Evolutionary conservation across 2,888 invertebrate genomes (phyloP), one percentile per base, ranked within the genome.

Genomic region (Dascillus cervinus): DNA sequence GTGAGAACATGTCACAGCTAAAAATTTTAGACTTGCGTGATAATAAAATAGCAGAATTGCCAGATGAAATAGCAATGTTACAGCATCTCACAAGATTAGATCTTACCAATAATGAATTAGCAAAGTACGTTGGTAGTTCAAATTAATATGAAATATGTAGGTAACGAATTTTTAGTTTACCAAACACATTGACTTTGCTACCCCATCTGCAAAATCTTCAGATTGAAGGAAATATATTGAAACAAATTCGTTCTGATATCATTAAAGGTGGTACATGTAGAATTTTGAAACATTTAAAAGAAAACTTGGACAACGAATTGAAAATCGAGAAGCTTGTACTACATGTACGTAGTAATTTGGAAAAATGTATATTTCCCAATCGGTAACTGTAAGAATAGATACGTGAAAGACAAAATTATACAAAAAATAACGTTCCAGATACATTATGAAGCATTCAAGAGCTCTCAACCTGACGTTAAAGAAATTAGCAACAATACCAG

Each of bases 191-290:
- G 29, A 72, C 80, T 11, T 62, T 74, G 1, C 69, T 94, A 49
- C 78, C 82, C 0, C 83, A 88, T 56, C 66, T 94, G 34, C 85
- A 87, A 52, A 82, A 82, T 45, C 71, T 94, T 28, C 79, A 79
- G 41, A 71, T 92, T 51, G 87, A 90, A 45, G 92, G 92, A 3
- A 94, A 94, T 66, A 82, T 83, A 50, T 67, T 92, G 45, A 77
- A 82, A 49, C 79, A 79, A 29, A 79, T 94, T 13, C 69, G 92
- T 17, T 74, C 82, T 36, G 92, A 92, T 60, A 77, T 94, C 32
- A 71, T 92, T 29, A 77, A 81, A 55, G 79, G 86, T 36, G 92
- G 92, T n/a, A 88, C 90, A 1, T 72, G 74, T 21, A 67, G 87
- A 35, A 75, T 94, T 56, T 72, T 92, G 59, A 82, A 82, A 58